phyloP scores from a whole-genome alignment of 1,140 invertebrate species.

The Eumaeus atala region DNA sequence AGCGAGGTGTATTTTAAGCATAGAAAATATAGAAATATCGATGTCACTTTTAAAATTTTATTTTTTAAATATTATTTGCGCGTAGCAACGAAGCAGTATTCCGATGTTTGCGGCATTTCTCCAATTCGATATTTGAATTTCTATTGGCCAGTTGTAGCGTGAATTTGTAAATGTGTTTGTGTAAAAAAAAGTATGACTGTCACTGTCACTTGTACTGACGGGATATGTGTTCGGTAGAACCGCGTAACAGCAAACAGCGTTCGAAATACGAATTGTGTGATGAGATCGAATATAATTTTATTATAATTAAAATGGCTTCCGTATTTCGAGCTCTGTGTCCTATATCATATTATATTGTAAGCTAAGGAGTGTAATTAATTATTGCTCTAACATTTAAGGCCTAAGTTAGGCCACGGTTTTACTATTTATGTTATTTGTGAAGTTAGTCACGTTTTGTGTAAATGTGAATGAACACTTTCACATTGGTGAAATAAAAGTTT shows the following conservation, averaged over 20 bases:
- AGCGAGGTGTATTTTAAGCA: constrained; percentile 51
- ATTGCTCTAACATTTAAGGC: constrained; percentile 12
- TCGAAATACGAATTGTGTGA: constrained; percentile 15
- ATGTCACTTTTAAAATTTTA: constrained; percentile 53
- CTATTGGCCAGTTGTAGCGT: constrained; percentile 39
- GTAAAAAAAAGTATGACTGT: constrained; percentile 29
- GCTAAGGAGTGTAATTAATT: constrained; percentile 13
- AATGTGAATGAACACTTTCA: background rate
- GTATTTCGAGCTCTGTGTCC: constrained; percentile 9
- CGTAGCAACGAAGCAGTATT: constrained; percentile 66
- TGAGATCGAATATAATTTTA: background rate
- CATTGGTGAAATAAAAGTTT: no score
- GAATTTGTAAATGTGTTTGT: constrained; percentile 45
- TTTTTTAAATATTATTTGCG: constrained; percentile 54
- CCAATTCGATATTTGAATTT: constrained; percentile 21
- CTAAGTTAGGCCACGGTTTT: constrained; percentile 14
- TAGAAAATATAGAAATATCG: constrained; percentile 47
- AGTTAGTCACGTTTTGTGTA: background rate
- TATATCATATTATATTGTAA: constrained; percentile 14
- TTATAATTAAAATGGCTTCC: background rate
- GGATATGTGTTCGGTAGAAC: background rate
- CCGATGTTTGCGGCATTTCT: constrained; percentile 26
- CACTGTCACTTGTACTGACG: background rate
- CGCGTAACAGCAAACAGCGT: background rate
- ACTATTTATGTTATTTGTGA: constrained; percentile 7